These are phyloP conservation scores for Argynnis bischoffii DNA, from an alignment of 2,888 invertebrate genomes.

Conservation along the genomic window DNA sequence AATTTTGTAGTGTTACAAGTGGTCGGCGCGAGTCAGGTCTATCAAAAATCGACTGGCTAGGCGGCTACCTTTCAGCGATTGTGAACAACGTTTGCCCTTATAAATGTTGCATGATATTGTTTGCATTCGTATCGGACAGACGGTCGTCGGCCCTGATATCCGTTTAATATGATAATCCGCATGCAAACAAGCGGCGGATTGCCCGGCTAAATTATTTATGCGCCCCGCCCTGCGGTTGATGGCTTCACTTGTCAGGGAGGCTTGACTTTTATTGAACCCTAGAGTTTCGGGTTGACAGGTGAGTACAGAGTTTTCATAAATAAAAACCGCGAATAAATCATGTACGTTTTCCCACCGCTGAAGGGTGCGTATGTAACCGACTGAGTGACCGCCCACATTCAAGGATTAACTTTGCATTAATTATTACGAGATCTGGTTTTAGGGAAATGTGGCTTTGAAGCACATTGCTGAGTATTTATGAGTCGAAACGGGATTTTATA, in stretches of 20 bases:
- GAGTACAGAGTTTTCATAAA: conserved; percentile 52
- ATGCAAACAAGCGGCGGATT: conserved; percentile 80
- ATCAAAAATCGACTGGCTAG: conserved; percentile 32
- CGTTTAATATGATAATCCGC: conserved; percentile 82
- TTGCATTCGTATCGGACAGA: conserved; percentile 67
- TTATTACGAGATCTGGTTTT: conserved; percentile 34
- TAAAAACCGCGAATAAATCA: conserved; percentile 54
- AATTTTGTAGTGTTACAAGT: conserved; percentile 2
- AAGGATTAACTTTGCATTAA: conserved; percentile 39
- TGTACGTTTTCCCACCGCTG: conserved; percentile 41
- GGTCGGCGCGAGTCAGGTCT: neutral
- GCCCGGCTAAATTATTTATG: conserved; percentile 80
- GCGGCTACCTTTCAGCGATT: conserved; percentile 40
- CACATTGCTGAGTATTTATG: conserved; percentile 12
- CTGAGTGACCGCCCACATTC: conserved; percentile 29
- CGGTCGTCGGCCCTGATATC: conserved; percentile 73
- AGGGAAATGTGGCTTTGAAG: conserved; percentile 23
- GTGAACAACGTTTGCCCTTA: conserved; percentile 60
- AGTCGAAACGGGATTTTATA: neutral
- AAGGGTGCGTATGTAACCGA: conserved; percentile 34
- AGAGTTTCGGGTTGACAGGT: conserved; percentile 58
- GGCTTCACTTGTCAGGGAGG: conserved; percentile 64
- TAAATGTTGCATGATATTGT: conserved; percentile 77
- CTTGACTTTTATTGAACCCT: conserved; percentile 69
- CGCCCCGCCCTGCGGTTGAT: conserved; percentile 73